Evolutionary conservation across 2,888 invertebrate genomes (phyloP).

Genomic region (Meteorus colon): DNA sequence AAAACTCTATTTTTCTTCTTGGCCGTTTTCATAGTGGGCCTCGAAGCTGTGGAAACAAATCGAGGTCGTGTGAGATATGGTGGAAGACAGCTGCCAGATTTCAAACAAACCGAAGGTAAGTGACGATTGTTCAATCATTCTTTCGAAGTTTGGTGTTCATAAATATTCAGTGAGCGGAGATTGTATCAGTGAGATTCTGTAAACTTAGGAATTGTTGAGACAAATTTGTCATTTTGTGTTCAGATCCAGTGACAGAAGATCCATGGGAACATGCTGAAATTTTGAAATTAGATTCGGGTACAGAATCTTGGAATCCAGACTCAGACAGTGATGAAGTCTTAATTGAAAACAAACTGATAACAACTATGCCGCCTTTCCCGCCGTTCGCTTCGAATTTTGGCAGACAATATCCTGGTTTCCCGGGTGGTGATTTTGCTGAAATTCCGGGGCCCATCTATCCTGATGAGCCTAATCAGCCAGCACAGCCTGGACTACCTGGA

Average conservation of each 20-base stretch:
- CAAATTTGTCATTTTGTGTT: background rate
- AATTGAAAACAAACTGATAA: slow-evolving; percentile 12
- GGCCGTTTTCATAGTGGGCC: slow-evolving; percentile 46
- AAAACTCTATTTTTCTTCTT: slow-evolving; percentile 52
- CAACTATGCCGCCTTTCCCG: slow-evolving; percentile 8
- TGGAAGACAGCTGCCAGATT: slow-evolving; percentile 57
- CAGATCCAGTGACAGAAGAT: slow-evolving; percentile 54
- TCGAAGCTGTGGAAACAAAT: slow-evolving; percentile 50
- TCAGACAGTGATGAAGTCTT: slow-evolving; percentile 38
- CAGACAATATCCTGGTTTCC: slow-evolving; percentile 59
- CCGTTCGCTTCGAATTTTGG: slow-evolving; percentile 36
- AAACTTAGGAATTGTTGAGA: background rate
- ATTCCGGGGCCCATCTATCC: slow-evolving; percentile 59
- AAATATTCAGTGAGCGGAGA: background rate
- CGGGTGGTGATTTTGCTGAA: slow-evolving; percentile 53
- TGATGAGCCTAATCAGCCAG: slow-evolving; percentile 40
- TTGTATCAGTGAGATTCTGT: background rate
- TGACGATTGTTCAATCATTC: slow-evolving; percentile 6
- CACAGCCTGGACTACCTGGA: slow-evolving; percentile 28
- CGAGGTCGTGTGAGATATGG: slow-evolving; percentile 50
- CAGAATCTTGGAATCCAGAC: slow-evolving; percentile 52
- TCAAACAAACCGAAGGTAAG: slow-evolving; percentile 63
- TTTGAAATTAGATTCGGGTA: slow-evolving; percentile 56
- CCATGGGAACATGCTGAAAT: slow-evolving; percentile 61
- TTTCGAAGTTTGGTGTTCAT: no score